A percentile compares a stretch with the other conserved stretches of the same genome.
Evolutionary conservation across 2,888 invertebrate genomes (phyloP).

Genomic region (Ophion slaviceki): DNA sequence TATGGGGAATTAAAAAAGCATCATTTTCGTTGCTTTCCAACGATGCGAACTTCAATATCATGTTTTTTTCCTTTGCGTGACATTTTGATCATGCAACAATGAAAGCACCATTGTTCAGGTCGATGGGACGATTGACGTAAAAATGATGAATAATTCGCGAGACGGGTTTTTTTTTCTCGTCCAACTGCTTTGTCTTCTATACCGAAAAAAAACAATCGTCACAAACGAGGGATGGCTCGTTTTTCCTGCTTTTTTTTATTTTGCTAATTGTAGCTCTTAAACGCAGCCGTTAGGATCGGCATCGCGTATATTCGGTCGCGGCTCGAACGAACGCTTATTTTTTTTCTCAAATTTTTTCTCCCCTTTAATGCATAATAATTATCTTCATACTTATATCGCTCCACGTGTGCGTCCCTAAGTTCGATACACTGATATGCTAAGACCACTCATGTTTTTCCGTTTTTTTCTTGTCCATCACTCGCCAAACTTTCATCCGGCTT

Average conservation of each 20-base stretch:
- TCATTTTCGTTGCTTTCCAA: no score
- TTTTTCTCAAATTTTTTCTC: neutral
- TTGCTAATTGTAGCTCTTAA: slow-evolving; percentile 26
- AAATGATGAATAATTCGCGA: neutral
- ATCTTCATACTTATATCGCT: slow-evolving; percentile 72
- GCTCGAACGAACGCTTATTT: slow-evolving; percentile 18
- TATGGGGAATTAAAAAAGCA: no score
- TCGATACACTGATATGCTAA: slow-evolving; percentile 83
- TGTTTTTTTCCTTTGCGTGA: no score
- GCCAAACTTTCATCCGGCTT: neutral
- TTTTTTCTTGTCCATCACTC: slow-evolving; percentile 44
- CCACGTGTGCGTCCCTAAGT: slow-evolving; percentile 77
- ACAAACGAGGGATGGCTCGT: neutral
- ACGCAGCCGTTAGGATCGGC: slow-evolving; percentile 39
- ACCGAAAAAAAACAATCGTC: neutral
- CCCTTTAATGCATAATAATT: slow-evolving; percentile 63
- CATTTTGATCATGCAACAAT: neutral
- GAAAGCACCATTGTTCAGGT: no score
- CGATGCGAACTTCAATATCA: no score
- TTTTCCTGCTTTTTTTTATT: neutral
- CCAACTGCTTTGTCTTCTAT: neutral
- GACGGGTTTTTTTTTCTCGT: neutral
- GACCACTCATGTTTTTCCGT: slow-evolving; percentile 72
- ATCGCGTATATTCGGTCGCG: slow-evolving; percentile 6
- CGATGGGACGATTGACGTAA: neutral